Conservation (phyloP, 92 coral and sea anemone genomes). For the Phenganax subtilis region DNA sequence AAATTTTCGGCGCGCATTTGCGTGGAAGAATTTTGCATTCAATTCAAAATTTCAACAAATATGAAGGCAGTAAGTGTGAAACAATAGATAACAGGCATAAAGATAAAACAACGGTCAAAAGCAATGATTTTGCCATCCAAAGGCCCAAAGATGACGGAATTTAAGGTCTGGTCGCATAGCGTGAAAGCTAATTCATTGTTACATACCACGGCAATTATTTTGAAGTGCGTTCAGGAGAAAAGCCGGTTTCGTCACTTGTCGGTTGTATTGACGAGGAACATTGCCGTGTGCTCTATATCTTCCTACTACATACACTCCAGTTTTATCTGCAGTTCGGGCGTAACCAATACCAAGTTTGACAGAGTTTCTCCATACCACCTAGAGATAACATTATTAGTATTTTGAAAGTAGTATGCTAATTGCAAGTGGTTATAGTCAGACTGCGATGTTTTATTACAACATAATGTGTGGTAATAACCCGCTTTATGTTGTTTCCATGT, state of each 20-base stretch:
- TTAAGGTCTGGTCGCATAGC: too few relatives aligned
- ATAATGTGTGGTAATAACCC: too few relatives aligned
- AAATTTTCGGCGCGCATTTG: too few relatives aligned
- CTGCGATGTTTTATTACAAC: too few relatives aligned
- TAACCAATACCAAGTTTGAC: conserved; percentile 33
- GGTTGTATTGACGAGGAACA: conserved; percentile 6
- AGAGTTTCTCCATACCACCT: conserved; percentile 34
- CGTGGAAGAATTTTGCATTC: too few relatives aligned
- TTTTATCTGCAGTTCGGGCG: conserved; percentile 33
- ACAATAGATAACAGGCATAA: too few relatives aligned
- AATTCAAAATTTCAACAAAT: too few relatives aligned
- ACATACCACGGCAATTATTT: conserved; percentile 24
- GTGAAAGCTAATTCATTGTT: not conserved
- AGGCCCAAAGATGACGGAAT: too few relatives aligned
- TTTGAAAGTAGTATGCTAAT: not conserved
- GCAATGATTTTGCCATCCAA: too few relatives aligned
- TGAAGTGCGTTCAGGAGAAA: conserved; percentile 14
- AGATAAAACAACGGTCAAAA: too few relatives aligned
- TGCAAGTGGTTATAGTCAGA: not conserved
- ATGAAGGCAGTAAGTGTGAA: too few relatives aligned
- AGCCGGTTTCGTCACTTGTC: conserved; percentile 16
- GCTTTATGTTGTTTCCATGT: too few relatives aligned
- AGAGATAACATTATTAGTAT: not conserved
- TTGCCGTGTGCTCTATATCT: conserved; percentile 28
- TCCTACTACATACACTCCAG: conserved; percentile 15